phyloP scores from a whole-genome alignment of 2,797 vertebrate species.

The Vireo griseus region DNA sequence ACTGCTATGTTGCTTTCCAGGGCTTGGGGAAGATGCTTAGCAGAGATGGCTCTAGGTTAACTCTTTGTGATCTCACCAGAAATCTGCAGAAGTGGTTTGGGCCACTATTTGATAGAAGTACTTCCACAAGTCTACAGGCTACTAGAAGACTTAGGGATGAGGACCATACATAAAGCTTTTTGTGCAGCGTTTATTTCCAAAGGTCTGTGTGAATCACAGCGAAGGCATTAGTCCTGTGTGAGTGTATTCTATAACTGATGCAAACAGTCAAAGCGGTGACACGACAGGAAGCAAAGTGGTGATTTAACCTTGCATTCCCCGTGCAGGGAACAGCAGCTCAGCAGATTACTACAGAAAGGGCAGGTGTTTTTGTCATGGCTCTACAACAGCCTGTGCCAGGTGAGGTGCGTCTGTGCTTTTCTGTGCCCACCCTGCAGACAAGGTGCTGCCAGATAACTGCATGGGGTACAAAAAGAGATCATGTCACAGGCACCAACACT shows the following conservation, averaged over 20 bases:
- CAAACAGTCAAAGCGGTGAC: background rate
- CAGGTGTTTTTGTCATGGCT: background rate
- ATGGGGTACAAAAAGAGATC: background rate
- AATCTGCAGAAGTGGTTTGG: background rate
- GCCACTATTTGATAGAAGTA: background rate
- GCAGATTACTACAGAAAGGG: background rate
- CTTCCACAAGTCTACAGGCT: background rate
- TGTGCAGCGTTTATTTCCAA: background rate
- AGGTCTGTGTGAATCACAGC: background rate
- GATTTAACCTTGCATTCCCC: background rate
- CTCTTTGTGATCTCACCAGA: background rate
- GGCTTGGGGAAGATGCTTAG: background rate
- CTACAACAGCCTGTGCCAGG: background rate
- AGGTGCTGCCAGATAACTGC: background rate
- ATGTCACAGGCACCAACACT: background rate
- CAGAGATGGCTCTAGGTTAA: background rate
- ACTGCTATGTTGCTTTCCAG: background rate
- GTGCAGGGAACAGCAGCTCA: background rate
- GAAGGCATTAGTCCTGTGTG: background rate
- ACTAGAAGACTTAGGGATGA: background rate
- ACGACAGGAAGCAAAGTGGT: conserved; percentile 25
- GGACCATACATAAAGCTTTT: background rate
- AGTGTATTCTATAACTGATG: background rate
- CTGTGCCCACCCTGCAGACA: background rate
- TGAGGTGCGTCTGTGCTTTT: conserved; percentile 1